Conservation (phyloP, 1,140 invertebrate genomes). For the Drosophila virilis region DNA sequence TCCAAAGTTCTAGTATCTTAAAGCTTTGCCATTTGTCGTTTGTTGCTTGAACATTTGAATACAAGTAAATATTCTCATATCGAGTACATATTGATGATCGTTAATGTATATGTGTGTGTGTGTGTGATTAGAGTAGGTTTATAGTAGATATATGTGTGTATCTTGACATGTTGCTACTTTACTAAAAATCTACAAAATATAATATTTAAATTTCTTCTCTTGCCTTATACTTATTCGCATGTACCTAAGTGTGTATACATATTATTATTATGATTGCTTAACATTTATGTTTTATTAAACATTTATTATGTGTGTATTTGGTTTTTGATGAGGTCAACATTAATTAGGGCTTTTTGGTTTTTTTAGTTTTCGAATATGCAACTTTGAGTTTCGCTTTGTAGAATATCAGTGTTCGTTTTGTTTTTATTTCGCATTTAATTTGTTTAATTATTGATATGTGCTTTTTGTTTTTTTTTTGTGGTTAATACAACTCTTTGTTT, state of each 20-base stretch:
- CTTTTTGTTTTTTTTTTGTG: conserved; percentile 66
- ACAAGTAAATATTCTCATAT: conserved; percentile 50
- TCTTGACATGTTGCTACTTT: conserved; percentile 63
- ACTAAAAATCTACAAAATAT: conserved; percentile 82
- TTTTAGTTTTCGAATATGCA: conserved; percentile 40
- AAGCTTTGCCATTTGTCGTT: conserved; percentile 77
- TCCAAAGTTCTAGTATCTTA: conserved; percentile 73
- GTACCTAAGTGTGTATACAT: conserved; percentile 38
- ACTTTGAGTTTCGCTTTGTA: conserved; percentile 44
- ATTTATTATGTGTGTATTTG: conserved; percentile 40
- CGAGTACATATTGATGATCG: conserved; percentile 40
- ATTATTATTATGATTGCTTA: conserved; percentile 66
- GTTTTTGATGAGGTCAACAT: conserved; percentile 70
- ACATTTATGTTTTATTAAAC: conserved; percentile 55
- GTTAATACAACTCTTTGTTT: conserved; percentile 48
- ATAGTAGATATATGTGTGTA: conserved; percentile 50
- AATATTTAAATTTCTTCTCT: conserved; percentile 63
- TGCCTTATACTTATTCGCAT: conserved; percentile 47
- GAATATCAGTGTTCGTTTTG: conserved; percentile 35
- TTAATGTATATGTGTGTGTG: conserved; percentile 40
- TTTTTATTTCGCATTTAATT: conserved; percentile 10
- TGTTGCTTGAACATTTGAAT: conserved; percentile 64
- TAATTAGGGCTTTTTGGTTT: conserved; percentile 47
- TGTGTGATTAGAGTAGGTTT: conserved; percentile 23
- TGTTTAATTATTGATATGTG: conserved; percentile 70